Base-by-base conservation (phyloP, 2,888 invertebrate genomes). In the Drosophila falleni region DNA sequence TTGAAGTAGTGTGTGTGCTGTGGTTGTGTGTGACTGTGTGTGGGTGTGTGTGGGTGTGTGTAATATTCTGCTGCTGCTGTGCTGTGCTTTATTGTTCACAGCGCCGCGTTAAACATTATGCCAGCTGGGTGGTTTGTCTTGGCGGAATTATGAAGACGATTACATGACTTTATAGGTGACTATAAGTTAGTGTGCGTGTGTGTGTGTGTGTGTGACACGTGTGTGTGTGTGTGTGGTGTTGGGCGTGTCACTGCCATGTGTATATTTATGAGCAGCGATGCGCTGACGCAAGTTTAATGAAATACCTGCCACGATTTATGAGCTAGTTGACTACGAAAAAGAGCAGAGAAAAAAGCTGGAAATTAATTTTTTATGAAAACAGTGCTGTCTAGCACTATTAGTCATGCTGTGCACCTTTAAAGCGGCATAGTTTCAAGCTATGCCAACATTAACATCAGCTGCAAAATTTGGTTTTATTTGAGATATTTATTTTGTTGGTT, bases 61-160 rank as follows among this genome's bases (percentile, higher is more conserved):
- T 66, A 54, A 74, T 77, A 63, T 69, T 73, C 81, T 53, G 68
- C 46, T 33, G 67, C 69, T 71, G 72, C 72, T 73, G 79, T 71
- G 19, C 19, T 19, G 23, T 23, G 79, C 81, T 87, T 81, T 89
- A 89, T 80, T 89, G 89, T 84, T 85, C 87, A 76, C 81, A 81
- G 81, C 78, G 78, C 63, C 78, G 79, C 87, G 84, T 83, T 85
- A 88, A 87, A 79, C 78, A 84, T 89, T 89, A 83, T 81, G 73
- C 79, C 72, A 81, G 69, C 70, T 87, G 81, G 72, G 47, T 74
- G 78, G 70, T 69, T 83, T 81, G 83, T 80, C 88, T 83, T 85
- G 74, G 68, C 54, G 81, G 76, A 89, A 86, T 87, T 89, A 87
- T 89, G 78, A 87, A 89, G 85, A 86, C 89, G 89, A 89, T 86